Conservation (phyloP, 2,888 invertebrate genomes). For the Epistrophe eligans region DNA sequence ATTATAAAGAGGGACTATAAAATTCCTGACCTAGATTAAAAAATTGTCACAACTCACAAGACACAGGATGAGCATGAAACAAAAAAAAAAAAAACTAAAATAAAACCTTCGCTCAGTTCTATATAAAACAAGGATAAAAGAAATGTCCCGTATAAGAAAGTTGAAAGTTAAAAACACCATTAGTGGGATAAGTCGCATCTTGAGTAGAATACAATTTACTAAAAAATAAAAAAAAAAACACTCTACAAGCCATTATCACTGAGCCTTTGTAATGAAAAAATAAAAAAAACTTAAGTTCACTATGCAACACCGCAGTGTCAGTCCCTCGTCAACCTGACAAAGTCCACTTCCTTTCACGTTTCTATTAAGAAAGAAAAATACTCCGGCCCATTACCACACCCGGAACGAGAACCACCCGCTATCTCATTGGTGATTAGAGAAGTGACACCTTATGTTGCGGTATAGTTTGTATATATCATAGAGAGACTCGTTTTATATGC, state of each 20-base stretch:
- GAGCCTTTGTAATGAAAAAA: neutral
- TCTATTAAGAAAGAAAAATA: constrained; percentile 20
- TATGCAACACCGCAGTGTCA: constrained; percentile 43
- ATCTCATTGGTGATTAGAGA: constrained; percentile 42
- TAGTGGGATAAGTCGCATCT: constrained; percentile 18
- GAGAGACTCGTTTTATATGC: constrained; percentile 14
- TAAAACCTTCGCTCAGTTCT: neutral
- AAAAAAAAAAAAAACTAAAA: neutral
- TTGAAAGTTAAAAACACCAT: constrained; percentile 21
- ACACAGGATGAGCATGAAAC: neutral
- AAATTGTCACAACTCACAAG: neutral
- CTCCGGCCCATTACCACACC: neutral
- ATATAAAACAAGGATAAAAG: neutral
- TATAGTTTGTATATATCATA: neutral
- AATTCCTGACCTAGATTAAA: constrained; percentile 2
- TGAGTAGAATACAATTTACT: constrained; percentile 8
- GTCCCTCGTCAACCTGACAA: constrained; percentile 41
- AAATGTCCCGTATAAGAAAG: constrained; percentile 14
- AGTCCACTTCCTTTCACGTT: constrained; percentile 32
- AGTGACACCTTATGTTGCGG: constrained; percentile 59
- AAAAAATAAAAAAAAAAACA: constrained; percentile 4
- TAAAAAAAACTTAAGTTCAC: constrained; percentile 10
- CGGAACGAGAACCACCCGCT: neutral
- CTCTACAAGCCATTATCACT: constrained; percentile 11
- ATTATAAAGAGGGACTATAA: neutral